Evolutionary conservation across 2,797 vertebrate genomes (phyloP), one percentile per base, ranked within the genome.

Genomic region (Xerus rutilus): DNA sequence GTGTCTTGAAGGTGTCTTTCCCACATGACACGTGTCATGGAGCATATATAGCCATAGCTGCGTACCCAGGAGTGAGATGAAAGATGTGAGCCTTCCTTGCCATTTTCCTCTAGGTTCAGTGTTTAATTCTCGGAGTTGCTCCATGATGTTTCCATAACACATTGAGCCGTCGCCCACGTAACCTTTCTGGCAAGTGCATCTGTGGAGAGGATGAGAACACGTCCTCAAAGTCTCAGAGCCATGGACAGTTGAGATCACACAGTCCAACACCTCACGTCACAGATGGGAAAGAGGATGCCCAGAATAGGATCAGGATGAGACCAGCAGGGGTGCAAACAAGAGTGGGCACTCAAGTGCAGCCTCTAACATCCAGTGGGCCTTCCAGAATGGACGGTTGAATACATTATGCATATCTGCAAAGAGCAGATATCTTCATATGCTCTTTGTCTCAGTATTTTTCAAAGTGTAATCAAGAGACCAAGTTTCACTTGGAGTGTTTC

Each of bases 61-160:
- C 97, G 2, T 98, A 99, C 99, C 98, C 52, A 99, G 98, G 82
- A 99, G 98, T 0, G 96, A 73, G 95, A 99, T 98, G 95, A 99
- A 99, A 2, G 93, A 98, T 43, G 99, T 99, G 96, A 99, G 98
- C 96, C 98, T 99, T 88, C 99, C 99, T 59, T 98, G 98, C 99
- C 99, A 99, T 78, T 88, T 93, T 59, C 99, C 99, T 70, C 98
- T 95, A 0, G 98, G 99, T 32, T 99, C 97, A 0, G 98, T 97
- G 82, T 99, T 99, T 93, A 99, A 97, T 7, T 99, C 99, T 9
- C n/a, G 98, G 77, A 99, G 99, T 25, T 98, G 98, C 82, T 99
- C 98, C 97, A 99, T 98, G 97, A 99, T 98, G 96, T 99, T 99
- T 89, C 99, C 99, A 0, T 99, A 99, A 95, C 99, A 99, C 2